phyloP scores from a whole-genome alignment of 2,888 invertebrate genomes.

The Sicus ferrugineus region DNA sequence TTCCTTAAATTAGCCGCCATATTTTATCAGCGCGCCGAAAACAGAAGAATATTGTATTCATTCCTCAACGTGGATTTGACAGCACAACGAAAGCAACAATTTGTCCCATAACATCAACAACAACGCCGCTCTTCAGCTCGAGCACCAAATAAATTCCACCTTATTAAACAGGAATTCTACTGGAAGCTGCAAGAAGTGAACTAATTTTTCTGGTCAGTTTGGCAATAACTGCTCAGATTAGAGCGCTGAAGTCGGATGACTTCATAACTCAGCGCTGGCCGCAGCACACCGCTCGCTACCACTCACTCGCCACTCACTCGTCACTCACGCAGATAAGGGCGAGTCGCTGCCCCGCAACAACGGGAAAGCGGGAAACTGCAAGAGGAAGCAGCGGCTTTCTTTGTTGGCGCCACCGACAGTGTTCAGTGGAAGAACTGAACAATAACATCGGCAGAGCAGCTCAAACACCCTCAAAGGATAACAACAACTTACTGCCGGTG shows the following conservation, averaged over 20 bases:
- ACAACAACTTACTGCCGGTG: not conserved
- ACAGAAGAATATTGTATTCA: not conserved
- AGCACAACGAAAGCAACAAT: not conserved
- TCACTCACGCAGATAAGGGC: constrained; percentile 17
- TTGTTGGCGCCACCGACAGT: constrained; percentile 32
- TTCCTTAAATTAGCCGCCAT: no score
- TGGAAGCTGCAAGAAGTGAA: constrained; percentile 49
- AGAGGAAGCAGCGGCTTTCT: not conserved
- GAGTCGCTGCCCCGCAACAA: no score
- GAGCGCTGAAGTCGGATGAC: constrained; percentile 24
- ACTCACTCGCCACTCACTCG: not conserved
- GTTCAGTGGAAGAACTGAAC: constrained; percentile 23
- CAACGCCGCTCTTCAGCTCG: no score
- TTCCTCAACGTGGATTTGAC: not conserved
- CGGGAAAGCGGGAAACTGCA: not conserved
- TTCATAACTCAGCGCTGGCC: constrained; percentile 21
- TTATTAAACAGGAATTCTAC: constrained; percentile 57
- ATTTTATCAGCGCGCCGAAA: not conserved
- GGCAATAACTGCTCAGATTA: constrained; percentile 43
- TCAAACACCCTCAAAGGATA: not conserved
- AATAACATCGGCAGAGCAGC: constrained; percentile 7
- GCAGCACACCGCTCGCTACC: not conserved
- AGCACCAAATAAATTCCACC: constrained; percentile 58
- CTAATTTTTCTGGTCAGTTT: constrained; percentile 60
- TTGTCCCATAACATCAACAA: constrained; percentile 4